Base-by-base conservation (phyloP, 1,140 invertebrate genomes). In the Popillia japonica region DNA sequence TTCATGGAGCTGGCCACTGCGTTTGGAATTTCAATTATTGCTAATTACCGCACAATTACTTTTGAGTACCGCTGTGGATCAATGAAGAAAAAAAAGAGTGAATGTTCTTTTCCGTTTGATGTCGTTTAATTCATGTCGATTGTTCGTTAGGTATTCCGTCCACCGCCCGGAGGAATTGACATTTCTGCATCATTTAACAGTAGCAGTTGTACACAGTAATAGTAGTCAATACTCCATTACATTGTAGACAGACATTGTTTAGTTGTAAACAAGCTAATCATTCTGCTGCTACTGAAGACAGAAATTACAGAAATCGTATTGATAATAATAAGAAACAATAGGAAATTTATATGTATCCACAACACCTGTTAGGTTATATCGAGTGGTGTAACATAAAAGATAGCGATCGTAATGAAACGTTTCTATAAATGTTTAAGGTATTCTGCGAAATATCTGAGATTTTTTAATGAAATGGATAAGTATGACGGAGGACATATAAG, bases 1-100 rank as follows among this genome's bases (percentile, higher is more conserved):
- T 68, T 68, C 61, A 68, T 68, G 61, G 22, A 68, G 22, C 22
- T 22, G 61, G 61, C 61, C 23, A 27, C 22, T 68, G 61, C 61
- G 61, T 68, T 68, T 23, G 61, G 61, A 68, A 68, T 68, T 68
- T 68, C 61, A 68, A 68, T 68, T 68, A 68, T 68, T 68, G 61
- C 61, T 68, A 68, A 68, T 68, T 68, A 68, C 61, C 61, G 61
- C 61, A 68, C 61, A 68, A 68, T 68, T 68, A 68, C 61, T 68
- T 68, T 68, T 68, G 61, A 68, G 61, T 68, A 68, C 61, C 61
- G 61, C 61, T 68, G 61, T 34, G 27, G 27, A 14, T 23, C 61
- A 68, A 68, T 68, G 61, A 34, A 68, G 27, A 68, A 68, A 7
- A 68, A 68, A 68, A 68, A 14, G 61, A 68, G 61, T 68, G 22